These are phyloP conservation scores for Spongilla lacustris DNA, from an alignment of 37 sponge, comb jelly and placozoan genomes.

Conservation along the genomic window DNA sequence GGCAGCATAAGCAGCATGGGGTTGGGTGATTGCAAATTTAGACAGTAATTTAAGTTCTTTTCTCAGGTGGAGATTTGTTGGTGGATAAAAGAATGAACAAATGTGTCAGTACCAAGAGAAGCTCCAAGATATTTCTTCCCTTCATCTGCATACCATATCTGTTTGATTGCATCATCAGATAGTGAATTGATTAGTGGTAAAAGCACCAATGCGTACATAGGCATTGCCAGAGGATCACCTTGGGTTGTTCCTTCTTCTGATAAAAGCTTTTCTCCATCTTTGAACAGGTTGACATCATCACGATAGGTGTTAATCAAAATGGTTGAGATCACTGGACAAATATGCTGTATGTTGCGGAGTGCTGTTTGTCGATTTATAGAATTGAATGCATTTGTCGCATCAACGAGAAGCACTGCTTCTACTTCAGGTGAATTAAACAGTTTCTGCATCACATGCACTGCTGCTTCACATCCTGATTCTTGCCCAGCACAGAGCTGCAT, in stretches of 20 bases:
- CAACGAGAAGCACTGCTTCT: slow-evolving; percentile 39
- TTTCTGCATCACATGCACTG: slow-evolving; percentile 41
- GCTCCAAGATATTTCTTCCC: slow-evolving; percentile 3
- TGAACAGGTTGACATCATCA: slow-evolving; percentile 21
- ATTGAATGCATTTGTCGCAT: slow-evolving; percentile 56
- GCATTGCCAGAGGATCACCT: slow-evolving; percentile 67
- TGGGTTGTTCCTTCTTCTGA: slow-evolving; percentile 63
- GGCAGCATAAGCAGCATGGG: slow-evolving; percentile 32
- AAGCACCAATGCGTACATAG: slow-evolving; percentile 53
- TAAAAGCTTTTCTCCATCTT: slow-evolving; percentile 43
- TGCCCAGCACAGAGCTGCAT: slow-evolving; percentile 72
- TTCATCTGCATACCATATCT: slow-evolving; percentile 63
- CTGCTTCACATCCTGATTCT: slow-evolving; percentile 46
- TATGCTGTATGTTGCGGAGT: slow-evolving; percentile 41
- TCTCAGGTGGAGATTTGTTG: not conserved
- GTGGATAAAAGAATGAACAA: not conserved
- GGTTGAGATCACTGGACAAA: slow-evolving; percentile 44
- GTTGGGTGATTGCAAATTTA: slow-evolving; percentile 10
- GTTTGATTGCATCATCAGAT: slow-evolving; percentile 2
- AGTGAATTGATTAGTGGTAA: slow-evolving; percentile 45
- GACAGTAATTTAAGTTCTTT: slow-evolving; percentile 4
- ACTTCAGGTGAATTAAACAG: not conserved
- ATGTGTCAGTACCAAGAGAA: not conserved
- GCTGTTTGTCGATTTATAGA: slow-evolving; percentile 49
- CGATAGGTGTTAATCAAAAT: slow-evolving; percentile 56